These are phyloP conservation scores for Catajapyx aquilonaris DNA, from an alignment of 1,140 invertebrate genomes.

Conservation along the genomic window DNA sequence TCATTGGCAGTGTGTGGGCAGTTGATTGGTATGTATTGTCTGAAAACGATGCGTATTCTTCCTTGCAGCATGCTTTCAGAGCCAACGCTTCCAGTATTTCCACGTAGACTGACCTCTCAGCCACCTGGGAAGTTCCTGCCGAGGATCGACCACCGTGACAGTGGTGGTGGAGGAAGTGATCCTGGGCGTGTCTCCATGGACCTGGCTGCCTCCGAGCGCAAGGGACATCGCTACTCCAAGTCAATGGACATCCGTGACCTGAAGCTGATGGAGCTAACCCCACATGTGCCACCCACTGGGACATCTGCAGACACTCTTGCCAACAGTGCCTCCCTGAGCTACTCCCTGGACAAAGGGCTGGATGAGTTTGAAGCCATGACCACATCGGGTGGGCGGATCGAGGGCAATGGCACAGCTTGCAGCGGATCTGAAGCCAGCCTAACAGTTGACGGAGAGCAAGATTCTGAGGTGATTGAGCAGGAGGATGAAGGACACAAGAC, in stretches of 20 bases:
- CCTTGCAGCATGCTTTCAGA: too few species aligned
- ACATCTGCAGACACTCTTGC: background rate
- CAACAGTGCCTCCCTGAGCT: conserved; percentile 15
- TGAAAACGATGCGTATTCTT: too few species aligned
- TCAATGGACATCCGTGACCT: conserved; percentile 8
- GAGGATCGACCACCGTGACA: too few species aligned
- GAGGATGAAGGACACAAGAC: background rate
- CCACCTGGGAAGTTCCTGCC: too few species aligned
- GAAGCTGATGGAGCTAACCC: conserved; percentile 6
- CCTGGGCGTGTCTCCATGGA: too few species aligned
- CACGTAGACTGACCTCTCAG: too few species aligned
- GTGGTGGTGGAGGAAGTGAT: too few species aligned
- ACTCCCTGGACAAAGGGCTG: conserved; percentile 27
- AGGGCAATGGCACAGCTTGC: conserved; percentile 18
- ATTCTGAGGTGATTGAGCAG: conserved; percentile 11
- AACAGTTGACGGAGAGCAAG: conserved; percentile 6
- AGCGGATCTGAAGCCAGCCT: conserved; percentile 11
- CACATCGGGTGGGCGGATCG: conserved; percentile 15
- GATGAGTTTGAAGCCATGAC: conserved; percentile 20
- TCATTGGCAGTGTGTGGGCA: too few species aligned
- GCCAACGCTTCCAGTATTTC: too few species aligned
- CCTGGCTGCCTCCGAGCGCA: too few species aligned
- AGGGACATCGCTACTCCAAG: conserved; percentile 6
- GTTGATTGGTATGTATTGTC: too few species aligned
- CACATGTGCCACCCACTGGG: conserved; percentile 8